A percentile compares a stretch with the other conserved stretches of the same genome.
Conservation (phyloP, 2,797 vertebrate genomes). For the Limosa lapponica region DNA sequence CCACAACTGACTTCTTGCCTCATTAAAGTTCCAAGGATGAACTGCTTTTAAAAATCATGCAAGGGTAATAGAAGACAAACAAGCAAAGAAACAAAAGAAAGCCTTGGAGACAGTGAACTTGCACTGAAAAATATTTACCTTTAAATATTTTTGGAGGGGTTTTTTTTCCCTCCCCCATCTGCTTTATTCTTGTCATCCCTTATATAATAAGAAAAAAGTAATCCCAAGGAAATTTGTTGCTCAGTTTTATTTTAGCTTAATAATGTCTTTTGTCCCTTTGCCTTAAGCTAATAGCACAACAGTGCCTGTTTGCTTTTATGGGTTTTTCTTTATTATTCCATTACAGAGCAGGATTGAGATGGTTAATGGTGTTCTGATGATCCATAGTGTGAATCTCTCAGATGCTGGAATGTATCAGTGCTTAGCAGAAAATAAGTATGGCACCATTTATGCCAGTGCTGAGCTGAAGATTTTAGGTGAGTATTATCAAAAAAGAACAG, state of each 20-base stretch:
- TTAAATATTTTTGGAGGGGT: neutral
- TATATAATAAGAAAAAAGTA: neutral
- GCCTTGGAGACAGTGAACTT: neutral
- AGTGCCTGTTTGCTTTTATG: conserved; percentile 4
- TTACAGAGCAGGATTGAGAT: conserved; percentile 90
- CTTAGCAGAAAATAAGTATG: conserved; percentile 93
- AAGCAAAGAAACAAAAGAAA: neutral
- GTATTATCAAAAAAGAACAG: neutral
- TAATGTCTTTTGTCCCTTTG: neutral
- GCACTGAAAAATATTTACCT: neutral
- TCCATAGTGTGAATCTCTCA: conserved; percentile 85
- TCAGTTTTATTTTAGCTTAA: neutral
- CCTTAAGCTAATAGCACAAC: neutral
- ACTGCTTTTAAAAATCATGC: neutral
- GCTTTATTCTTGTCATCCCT: neutral
- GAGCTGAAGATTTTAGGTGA: conserved; percentile 92
- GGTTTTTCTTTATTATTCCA: conserved; percentile 32
- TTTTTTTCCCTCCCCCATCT: neutral
- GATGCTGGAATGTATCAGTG: conserved; percentile 98
- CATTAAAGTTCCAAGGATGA: neutral
- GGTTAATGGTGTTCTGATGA: conserved; percentile 88
- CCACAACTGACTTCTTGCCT: neutral
- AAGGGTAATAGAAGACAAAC: neutral
- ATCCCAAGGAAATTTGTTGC: neutral
- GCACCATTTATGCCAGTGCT: conserved; percentile 87